phyloP scores from a whole-genome alignment of 2,113 vertebrate species.

The Onychostoma macrolepis region DNA sequence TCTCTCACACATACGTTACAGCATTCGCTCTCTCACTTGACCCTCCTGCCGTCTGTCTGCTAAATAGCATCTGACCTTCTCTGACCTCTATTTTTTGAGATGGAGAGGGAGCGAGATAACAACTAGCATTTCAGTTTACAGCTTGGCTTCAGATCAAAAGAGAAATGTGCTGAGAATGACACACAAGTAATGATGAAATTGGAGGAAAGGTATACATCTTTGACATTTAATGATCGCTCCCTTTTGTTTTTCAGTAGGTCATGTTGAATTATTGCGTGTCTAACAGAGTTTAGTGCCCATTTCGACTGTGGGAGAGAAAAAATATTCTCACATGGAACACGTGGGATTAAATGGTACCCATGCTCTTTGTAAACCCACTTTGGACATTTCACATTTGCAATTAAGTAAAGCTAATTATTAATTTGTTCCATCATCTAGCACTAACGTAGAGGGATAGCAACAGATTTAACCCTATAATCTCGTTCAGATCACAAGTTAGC shows the following conservation, averaged over 20 bases:
- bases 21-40: background rate
- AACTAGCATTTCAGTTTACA: slow-evolving; percentile 47
- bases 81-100: slow-evolving; percentile 7
- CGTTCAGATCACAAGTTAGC: background rate
- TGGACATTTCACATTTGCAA: slow-evolving; percentile 3
- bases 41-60: slow-evolving; percentile 4
- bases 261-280: background rate
- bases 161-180: slow-evolving; percentile 21
- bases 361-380: background rate
- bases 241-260: slow-evolving; percentile 14
- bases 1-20: slow-evolving; percentile 8
- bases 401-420: background rate
- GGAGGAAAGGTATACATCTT: slow-evolving; percentile 19
- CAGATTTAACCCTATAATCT: background rate
- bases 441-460: background rate
- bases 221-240: background rate
- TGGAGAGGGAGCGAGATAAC: background rate
- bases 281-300: background rate
- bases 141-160: slow-evolving; percentile 42
- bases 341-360: background rate
- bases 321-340: background rate
- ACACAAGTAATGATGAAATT: slow-evolving; percentile 27
- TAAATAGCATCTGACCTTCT: slow-evolving; percentile 40
- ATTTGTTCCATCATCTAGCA: background rate
- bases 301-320: background rate